Conservation (phyloP, 2,797 vertebrate species). For the Chrysocyon brachyurus region DNA sequence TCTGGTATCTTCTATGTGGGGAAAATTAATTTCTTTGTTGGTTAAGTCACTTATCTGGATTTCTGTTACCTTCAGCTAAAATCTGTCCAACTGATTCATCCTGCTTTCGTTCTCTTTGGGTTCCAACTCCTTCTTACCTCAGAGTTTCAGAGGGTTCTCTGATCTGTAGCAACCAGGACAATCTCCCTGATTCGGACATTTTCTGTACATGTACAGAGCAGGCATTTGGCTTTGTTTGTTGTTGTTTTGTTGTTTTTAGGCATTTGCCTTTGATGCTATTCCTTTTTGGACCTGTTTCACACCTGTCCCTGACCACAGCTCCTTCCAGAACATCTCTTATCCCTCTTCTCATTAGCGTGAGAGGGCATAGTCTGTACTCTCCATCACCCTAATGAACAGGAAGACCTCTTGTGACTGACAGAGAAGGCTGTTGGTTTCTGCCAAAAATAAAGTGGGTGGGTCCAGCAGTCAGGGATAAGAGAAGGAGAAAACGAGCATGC, state of each 20-base stretch:
- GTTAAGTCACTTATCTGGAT: neutral
- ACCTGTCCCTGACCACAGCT: neutral
- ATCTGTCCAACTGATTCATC: fast-evolving
- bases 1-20: fast-evolving
- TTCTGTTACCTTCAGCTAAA: neutral
- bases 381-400: fast-evolving
- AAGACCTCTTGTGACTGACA: neutral
- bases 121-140: neutral
- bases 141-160: too few species aligned
- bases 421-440: neutral
- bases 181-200: fast-evolving
- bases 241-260: too few species aligned
- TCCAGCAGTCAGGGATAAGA: neutral
- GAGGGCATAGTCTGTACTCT: fast-evolving
- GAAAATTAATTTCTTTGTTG: neutral
- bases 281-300: neutral
- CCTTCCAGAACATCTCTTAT: too few species aligned
- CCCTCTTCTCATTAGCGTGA: neutral
- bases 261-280: fast-evolving
- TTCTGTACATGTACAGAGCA: neutral
- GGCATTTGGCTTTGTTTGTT: too few species aligned
- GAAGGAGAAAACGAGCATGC: neutral
- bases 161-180: fast-evolving
- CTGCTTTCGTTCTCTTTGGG: neutral
- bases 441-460: fast-evolving